phyloP scores from a whole-genome alignment of 2,113 vertebrate species.

The Gallinago jamesoni region DNA sequence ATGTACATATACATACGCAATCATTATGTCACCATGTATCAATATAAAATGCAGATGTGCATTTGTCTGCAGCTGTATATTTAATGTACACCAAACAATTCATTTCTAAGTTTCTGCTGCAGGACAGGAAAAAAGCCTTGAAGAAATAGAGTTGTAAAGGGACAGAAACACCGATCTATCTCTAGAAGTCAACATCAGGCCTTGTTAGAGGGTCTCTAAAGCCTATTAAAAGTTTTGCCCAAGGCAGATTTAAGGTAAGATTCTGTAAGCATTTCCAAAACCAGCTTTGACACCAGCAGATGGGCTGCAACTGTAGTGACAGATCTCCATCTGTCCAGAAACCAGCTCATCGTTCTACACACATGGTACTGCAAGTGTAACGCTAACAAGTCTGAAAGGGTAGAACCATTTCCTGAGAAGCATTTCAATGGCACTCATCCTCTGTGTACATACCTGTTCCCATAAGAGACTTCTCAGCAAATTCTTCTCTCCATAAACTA shows the following conservation, averaged over 20 bases:
- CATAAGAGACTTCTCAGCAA: neutral
- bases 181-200: neutral
- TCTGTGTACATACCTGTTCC: neutral
- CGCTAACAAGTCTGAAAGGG: neutral
- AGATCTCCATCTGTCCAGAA: conserved; percentile 13
- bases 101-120: neutral
- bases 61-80: neutral
- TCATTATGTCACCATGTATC: no score
- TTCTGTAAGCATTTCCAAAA: conserved; percentile 13
- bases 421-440: neutral
- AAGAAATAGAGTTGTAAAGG: neutral
- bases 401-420: neutral
- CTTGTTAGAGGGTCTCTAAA: conserved; percentile 22
- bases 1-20: neutral
- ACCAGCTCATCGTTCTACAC: neutral
- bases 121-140: neutral
- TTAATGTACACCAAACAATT: neutral
- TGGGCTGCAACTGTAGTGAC: neutral
- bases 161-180: neutral
- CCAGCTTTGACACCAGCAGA: conserved; percentile 38
- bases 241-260: conserved; percentile 26
- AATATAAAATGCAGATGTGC: neutral
- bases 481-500: neutral
- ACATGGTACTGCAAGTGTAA: fast-evolving
- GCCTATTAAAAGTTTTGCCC: conserved; percentile 44